Evolutionary conservation across 2,113 vertebrate genomes (phyloP).

Genomic region (Scopus umbretta): DNA sequence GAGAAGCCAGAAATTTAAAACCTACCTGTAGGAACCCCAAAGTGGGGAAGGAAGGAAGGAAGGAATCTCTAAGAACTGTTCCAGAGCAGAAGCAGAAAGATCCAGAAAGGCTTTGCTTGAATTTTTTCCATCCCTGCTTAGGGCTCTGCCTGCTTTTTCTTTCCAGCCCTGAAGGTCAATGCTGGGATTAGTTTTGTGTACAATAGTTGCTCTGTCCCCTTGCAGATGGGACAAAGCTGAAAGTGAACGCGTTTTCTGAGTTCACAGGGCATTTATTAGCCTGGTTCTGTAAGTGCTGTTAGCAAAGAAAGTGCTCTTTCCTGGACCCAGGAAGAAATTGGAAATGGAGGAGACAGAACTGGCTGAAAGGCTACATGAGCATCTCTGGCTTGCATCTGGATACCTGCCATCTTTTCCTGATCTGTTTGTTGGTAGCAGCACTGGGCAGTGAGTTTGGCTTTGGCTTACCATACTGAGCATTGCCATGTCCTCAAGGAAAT

Average conservation of each 20-base stretch:
- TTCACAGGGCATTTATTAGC: background rate
- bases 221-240: background rate
- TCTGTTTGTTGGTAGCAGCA: background rate
- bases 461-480: background rate
- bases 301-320: background rate
- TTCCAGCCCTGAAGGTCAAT: background rate
- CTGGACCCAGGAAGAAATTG: background rate
- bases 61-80: background rate
- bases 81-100: background rate
- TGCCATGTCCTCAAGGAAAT: background rate
- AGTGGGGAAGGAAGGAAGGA: background rate
- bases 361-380: background rate
- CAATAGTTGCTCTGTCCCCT: background rate
- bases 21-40: background rate
- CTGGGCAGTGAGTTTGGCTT: background rate
- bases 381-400: background rate
- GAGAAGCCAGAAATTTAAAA: background rate
- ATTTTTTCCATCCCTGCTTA: background rate
- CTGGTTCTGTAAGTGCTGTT: background rate
- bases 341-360: background rate
- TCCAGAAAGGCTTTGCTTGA: background rate
- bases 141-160: background rate
- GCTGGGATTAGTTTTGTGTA: background rate
- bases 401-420: background rate
- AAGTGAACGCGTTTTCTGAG: background rate